phyloP scores from a whole-genome alignment of 2,113 vertebrate species.

The Natator depressus region DNA sequence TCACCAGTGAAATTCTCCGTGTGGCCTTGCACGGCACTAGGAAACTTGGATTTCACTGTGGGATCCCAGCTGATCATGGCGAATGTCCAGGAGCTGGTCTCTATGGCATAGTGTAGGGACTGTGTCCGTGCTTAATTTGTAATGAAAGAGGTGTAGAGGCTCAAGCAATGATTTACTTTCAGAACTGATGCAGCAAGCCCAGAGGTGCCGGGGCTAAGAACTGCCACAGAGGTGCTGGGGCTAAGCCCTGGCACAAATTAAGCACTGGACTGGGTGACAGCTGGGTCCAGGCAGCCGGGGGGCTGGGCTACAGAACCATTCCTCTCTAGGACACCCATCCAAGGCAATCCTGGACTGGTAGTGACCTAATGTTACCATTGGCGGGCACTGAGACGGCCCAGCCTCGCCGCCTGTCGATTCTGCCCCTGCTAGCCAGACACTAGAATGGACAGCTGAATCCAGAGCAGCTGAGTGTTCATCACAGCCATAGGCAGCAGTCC shows the following conservation, averaged over 20 bases:
- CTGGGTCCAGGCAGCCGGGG: background rate
- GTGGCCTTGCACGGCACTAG: background rate
- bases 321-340: background rate
- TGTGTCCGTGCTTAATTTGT: no score
- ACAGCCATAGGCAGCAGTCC: background rate
- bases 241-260: no score
- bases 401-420: background rate
- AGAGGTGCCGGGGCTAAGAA: no score
- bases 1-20: background rate
- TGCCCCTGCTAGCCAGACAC: background rate
- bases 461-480: background rate
- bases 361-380: background rate
- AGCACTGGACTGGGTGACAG: no score
- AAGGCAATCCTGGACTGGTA: background rate
- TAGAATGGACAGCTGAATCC: background rate
- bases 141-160: no score
- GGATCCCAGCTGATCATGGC: background rate
- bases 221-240: no score
- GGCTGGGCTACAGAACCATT: background rate
- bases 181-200: no score
- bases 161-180: no score
- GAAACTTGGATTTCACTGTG: background rate
- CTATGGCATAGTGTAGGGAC: background rate
- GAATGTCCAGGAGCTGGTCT: background rate
- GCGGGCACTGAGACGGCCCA: background rate